These are phyloP conservation scores for Melinaea marsaeus DNA, from an alignment of 2,888 invertebrate genomes.

Conservation along the genomic window DNA sequence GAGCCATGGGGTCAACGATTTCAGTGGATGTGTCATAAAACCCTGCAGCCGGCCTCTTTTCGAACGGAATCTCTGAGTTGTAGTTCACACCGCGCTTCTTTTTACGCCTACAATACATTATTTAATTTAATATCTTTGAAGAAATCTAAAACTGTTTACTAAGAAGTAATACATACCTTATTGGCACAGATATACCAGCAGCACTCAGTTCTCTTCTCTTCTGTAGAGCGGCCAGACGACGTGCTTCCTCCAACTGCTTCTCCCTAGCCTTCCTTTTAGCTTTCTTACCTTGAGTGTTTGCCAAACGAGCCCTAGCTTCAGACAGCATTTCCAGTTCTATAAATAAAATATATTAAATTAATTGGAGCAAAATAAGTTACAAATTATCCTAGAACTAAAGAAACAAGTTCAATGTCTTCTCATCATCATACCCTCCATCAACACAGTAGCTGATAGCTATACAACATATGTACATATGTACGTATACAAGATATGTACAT, in stretches of 20 bases:
- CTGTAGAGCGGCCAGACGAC: constrained; percentile 96
- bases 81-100: constrained; percentile 96
- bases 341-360: constrained; percentile 26
- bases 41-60: constrained; percentile 93
- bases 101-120: constrained; percentile 70
- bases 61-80: constrained; percentile 98
- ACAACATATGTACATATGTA: too few relatives aligned
- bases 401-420: constrained; percentile 3
- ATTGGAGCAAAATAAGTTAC: constrained; percentile 6
- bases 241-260: constrained; percentile 98
- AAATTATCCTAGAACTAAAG: background rate
- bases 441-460: too few relatives aligned
- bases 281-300: constrained; percentile 98
- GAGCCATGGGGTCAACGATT: constrained; percentile 90
- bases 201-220: constrained; percentile 98
- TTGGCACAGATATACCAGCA: constrained; percentile 88
- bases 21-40: constrained; percentile 97
- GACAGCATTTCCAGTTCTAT: constrained; percentile 98
- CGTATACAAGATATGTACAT: too few relatives aligned
- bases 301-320: constrained; percentile 97
- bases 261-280: constrained; percentile 97
- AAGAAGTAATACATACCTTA: constrained; percentile 45
- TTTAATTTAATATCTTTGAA: background rate
- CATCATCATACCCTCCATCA: too few relatives aligned
- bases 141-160: background rate